Percentiles rank a stretch among this genome's conserved stretches.
These are phyloP conservation scores for Brachylomia viminalis DNA, from an alignment of 2,888 invertebrate genomes.

Conservation along the genomic window DNA sequence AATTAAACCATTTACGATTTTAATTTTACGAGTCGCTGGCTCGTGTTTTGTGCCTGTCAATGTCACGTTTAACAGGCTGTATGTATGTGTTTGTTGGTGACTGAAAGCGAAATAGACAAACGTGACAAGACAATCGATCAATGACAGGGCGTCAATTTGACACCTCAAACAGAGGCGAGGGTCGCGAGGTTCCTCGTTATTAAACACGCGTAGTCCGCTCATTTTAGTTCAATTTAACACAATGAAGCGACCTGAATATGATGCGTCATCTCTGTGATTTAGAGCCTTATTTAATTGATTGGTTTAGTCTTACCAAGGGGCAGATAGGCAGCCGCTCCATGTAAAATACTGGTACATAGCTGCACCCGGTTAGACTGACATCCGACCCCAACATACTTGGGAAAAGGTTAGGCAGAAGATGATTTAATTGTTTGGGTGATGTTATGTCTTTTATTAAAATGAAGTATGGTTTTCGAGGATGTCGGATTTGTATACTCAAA, in stretches of 20 bases:
- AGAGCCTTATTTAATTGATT: conserved; percentile 8
- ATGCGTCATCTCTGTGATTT: conserved; percentile 32
- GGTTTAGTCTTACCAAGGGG: not conserved
- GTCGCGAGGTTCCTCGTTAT: conserved; percentile 52
- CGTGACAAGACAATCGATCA: conserved; percentile 79
- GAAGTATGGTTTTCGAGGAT: not conserved
- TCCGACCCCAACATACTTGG: too few relatives aligned
- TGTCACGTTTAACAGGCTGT: conserved; percentile 71
- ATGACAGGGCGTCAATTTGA: conserved; percentile 78
- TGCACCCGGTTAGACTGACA: too few relatives aligned
- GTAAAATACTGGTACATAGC: too few relatives aligned
- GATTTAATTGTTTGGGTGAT: conserved; percentile 7
- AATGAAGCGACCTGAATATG: conserved; percentile 35
- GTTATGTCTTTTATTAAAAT: not conserved
- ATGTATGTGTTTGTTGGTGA: conserved; percentile 66
- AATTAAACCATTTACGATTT: conserved; percentile 64
- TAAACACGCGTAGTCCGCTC: conserved; percentile 61
- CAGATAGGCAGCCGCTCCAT: too few relatives aligned
- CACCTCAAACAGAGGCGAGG: conserved; percentile 67
- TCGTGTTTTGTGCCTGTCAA: conserved; percentile 63
- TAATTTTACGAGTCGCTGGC: conserved; percentile 79
- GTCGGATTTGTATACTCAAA: not conserved
- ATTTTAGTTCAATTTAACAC: conserved; percentile 54
- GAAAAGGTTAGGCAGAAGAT: too few relatives aligned
- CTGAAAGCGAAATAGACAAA: conserved; percentile 65